Evolutionary conservation across 2,113 vertebrate genomes (phyloP).

Genomic region (Ophthalmolycus amberensis): DNA sequence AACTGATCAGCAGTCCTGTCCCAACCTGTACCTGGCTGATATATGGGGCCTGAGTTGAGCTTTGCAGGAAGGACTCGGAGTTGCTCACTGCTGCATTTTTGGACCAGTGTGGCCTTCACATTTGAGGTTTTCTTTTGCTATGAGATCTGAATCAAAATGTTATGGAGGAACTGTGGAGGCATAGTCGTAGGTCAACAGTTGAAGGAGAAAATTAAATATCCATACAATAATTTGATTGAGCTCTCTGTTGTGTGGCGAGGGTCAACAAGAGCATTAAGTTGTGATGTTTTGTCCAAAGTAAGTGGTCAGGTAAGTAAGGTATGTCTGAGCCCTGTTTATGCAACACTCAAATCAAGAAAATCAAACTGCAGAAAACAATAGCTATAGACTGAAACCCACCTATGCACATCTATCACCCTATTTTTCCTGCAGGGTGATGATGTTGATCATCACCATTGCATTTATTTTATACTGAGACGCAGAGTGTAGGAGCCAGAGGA

Average conservation of each 20-base stretch:
- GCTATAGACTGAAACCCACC: constrained; percentile 1
- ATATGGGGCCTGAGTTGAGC: constrained; percentile 47
- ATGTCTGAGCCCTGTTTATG: neutral
- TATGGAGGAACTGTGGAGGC: neutral
- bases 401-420: neutral
- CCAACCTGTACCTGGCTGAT: constrained; percentile 56
- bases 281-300: neutral
- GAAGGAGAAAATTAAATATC: neutral
- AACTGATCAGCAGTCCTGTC: constrained; percentile 63
- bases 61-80: constrained; percentile 17
- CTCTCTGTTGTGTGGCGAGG: neutral
- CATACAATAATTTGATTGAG: neutral
- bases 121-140: neutral
- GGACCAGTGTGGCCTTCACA: neutral
- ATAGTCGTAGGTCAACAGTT: neutral
- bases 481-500: neutral
- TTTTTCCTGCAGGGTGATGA: constrained; percentile 28
- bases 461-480: constrained; percentile 16
- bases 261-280: neutral
- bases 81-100: neutral
- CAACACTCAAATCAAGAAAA: neutral
- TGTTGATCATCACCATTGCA: constrained; percentile 19
- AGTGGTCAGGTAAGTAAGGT: neutral
- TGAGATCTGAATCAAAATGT: constrained; percentile 19
- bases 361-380: constrained; percentile 13